Percentiles rank a stretch among this genome's conserved stretches.
Conservation (phyloP, 2,797 vertebrate genomes). For the Cyclura pinguis region DNA sequence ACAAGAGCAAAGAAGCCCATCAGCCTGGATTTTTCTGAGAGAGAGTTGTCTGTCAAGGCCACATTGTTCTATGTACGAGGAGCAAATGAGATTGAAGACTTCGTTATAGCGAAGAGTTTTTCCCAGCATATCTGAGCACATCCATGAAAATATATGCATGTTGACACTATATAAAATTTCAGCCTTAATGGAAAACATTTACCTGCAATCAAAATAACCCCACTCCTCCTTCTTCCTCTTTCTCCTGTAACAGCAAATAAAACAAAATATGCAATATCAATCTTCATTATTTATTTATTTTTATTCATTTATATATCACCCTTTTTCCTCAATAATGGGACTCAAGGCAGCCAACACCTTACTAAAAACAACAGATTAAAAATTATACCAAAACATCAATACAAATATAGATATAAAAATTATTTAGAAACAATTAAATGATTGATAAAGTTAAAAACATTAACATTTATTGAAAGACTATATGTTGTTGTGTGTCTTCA, state of each 20-base stretch:
- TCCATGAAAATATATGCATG: not conserved
- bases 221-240: not conserved
- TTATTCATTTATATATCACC: not conserved
- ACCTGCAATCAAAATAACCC: not conserved
- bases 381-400: not conserved
- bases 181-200: not conserved
- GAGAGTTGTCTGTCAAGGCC: conserved; percentile 23
- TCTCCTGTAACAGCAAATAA: not conserved
- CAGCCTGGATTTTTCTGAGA: conserved; percentile 35
- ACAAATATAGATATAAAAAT: no score
- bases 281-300: no score
- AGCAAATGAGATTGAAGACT: conserved; percentile 38
- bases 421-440: no score
- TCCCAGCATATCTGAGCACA: not conserved
- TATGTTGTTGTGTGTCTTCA: no score
- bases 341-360: not conserved
- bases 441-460: no score
- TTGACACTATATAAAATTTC: not conserved
- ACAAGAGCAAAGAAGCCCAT: conserved; percentile 52
- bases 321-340: not conserved
- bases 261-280: not conserved
- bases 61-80: conserved; percentile 18
- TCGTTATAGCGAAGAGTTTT: conserved; percentile 33
- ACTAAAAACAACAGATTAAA: not conserved
- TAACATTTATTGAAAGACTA: no score